These are phyloP conservation scores for Sebastes minor DNA, from an alignment of 2,797 vertebrate species.

Conservation along the genomic window DNA sequence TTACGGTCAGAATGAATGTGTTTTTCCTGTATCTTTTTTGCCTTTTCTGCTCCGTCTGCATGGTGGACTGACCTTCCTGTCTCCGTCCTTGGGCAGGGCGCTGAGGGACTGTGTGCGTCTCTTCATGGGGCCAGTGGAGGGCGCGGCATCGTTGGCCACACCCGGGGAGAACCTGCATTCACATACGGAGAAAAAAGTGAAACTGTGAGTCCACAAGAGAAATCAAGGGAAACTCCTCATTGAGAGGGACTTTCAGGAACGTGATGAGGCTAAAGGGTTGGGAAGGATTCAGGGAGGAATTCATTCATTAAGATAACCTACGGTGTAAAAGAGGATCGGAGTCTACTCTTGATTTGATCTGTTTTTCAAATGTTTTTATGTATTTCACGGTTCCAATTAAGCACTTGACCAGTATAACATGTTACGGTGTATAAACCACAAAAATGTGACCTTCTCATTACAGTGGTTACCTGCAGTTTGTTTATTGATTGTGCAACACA, in stretches of 20 bases:
- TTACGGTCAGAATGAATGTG: background rate
- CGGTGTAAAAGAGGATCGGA: background rate
- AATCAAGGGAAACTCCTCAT: conserved; percentile 4
- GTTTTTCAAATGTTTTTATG: background rate
- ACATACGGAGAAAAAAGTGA: conserved; percentile 15
- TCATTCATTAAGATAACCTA: background rate
- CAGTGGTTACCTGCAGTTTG: background rate
- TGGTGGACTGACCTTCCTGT: conserved; percentile 84
- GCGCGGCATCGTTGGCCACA: conserved; percentile 83
- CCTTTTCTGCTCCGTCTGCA: background rate
- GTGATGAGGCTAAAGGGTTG: background rate
- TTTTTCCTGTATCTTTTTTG: background rate
- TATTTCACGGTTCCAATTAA: background rate
- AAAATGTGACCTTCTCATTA: background rate
- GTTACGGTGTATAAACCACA: background rate
- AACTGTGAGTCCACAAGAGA: conserved; percentile 15
- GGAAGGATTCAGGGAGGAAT: background rate
- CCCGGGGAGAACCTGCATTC: conserved; percentile 87
- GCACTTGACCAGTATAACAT: background rate
- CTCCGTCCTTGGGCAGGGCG: conserved; percentile 90
- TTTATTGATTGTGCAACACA: background rate
- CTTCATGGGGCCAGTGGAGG: conserved; percentile 86
- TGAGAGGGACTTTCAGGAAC: background rate
- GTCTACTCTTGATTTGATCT: background rate
- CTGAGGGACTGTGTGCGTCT: conserved; percentile 92